phyloP scores from a whole-genome alignment of 2,113 vertebrate species.

The Anas platyrhynchos region DNA sequence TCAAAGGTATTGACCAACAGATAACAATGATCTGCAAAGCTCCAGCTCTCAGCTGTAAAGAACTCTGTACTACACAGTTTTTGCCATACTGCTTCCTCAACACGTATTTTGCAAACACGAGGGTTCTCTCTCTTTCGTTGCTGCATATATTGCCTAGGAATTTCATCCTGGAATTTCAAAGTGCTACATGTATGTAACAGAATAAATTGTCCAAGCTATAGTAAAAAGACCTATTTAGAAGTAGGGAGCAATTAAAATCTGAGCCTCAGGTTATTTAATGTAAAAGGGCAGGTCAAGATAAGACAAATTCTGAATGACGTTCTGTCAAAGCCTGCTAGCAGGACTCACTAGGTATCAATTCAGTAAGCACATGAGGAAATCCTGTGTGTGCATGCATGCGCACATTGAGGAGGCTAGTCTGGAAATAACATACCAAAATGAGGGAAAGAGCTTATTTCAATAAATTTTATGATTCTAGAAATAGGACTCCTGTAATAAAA shows the following conservation, averaged over 20 bases:
- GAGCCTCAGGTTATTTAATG: neutral
- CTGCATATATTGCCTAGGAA: neutral
- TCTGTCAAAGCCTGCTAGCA: neutral
- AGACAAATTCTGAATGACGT: neutral
- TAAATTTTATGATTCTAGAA: neutral
- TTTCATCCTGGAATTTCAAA: neutral
- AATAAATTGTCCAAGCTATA: neutral
- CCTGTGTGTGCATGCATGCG: accelerated
- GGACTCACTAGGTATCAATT: neutral
- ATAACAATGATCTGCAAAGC: neutral
- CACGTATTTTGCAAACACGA: neutral
- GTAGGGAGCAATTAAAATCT: neutral
- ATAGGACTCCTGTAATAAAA: neutral
- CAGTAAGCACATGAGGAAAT: neutral
- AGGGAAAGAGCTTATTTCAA: neutral
- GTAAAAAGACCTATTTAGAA: neutral
- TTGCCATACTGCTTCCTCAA: neutral
- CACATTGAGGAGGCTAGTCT: neutral
- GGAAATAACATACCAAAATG: neutral
- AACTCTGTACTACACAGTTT: neutral
- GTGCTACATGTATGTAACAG: neutral
- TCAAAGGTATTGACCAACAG: neutral
- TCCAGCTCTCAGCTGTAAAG: neutral
- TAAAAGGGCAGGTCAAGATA: neutral
- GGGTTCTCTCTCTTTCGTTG: neutral